A percentile compares a stretch with the other conserved stretches of the same genome.
phyloP scores from a whole-genome alignment of 2,888 invertebrate species.

The Philhelius pedissequus region DNA sequence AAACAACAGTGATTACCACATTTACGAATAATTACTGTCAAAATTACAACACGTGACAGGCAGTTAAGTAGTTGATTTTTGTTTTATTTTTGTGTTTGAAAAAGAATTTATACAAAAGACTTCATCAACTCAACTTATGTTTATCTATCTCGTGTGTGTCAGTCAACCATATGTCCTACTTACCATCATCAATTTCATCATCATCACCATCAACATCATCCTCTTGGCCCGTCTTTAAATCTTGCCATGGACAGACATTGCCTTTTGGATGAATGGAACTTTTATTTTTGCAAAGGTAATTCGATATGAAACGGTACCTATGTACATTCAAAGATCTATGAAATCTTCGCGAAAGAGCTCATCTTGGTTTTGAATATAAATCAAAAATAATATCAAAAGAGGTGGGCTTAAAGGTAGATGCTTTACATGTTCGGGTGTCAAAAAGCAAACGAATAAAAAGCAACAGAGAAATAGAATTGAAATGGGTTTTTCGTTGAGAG shows the following conservation, averaged over 20 bases:
- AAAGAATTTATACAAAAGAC: slow-evolving; percentile 4
- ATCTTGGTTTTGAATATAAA: slow-evolving; percentile 41
- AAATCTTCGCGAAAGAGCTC: slow-evolving; percentile 20
- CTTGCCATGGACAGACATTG: neutral
- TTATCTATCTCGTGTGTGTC: slow-evolving; percentile 41
- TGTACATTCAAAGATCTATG: slow-evolving; percentile 40
- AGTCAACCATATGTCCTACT: slow-evolving; percentile 59
- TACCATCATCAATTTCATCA: slow-evolving; percentile 51
- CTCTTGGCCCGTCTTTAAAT: slow-evolving; percentile 1
- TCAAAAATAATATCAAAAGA: slow-evolving; percentile 39
- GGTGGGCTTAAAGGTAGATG: slow-evolving; percentile 18
- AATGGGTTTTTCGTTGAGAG: neutral
- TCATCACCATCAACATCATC: slow-evolving; percentile 27
- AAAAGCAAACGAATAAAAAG: slow-evolving; percentile 53
- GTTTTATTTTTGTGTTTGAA: neutral
- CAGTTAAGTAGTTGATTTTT: neutral
- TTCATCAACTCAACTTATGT: neutral
- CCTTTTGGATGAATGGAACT: neutral
- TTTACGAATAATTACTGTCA: slow-evolving; percentile 12
- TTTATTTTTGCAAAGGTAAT: slow-evolving; percentile 20
- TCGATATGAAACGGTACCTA: no score
- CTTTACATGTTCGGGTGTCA: slow-evolving; percentile 55
- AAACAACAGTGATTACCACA: neutral
- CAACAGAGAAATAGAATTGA: slow-evolving; percentile 11
- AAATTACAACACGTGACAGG: neutral